These are phyloP conservation scores for Pomacea canaliculata DNA, from an alignment of 2,888 invertebrate genomes.

Conservation along the genomic window DNA sequence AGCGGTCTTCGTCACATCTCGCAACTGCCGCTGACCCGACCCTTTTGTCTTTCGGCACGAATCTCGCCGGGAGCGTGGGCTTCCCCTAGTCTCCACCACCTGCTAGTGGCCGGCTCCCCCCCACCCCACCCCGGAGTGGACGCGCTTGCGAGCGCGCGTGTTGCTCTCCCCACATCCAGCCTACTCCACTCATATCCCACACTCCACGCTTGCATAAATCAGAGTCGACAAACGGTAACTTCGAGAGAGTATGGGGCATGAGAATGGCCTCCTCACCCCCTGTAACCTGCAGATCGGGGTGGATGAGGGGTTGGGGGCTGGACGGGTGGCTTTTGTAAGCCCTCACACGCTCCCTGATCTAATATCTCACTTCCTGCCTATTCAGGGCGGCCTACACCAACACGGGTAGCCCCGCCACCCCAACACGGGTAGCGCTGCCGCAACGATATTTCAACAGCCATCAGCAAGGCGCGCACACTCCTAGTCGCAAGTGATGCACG, in stretches of 20 bases:
- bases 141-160: not conserved
- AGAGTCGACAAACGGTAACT: no score
- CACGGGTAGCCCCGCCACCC: not conserved
- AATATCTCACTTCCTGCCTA: conserved; percentile 16
- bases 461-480: no score
- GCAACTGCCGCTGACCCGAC: no score
- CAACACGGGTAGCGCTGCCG: not conserved
- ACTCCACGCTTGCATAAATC: no score
- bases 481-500: no score
- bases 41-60: no score
- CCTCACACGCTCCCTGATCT: not conserved
- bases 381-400: conserved; percentile 1
- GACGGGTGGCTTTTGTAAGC: not conserved
- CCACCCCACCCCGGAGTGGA: not conserved
- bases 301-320: no score
- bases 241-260: no score
- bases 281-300: not conserved
- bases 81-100: not conserved
- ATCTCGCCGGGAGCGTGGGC: no score
- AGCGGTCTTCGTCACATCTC: no score
- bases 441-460: no score
- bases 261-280: not conserved
- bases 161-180: not conserved
- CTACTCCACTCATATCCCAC: not conserved
- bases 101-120: not conserved